Percentiles rank a stretch among this genome's conserved stretches.
These are phyloP conservation scores for Porites australiensis DNA, from an alignment of 64 coral and sea anemone species.

Conservation along the genomic window DNA sequence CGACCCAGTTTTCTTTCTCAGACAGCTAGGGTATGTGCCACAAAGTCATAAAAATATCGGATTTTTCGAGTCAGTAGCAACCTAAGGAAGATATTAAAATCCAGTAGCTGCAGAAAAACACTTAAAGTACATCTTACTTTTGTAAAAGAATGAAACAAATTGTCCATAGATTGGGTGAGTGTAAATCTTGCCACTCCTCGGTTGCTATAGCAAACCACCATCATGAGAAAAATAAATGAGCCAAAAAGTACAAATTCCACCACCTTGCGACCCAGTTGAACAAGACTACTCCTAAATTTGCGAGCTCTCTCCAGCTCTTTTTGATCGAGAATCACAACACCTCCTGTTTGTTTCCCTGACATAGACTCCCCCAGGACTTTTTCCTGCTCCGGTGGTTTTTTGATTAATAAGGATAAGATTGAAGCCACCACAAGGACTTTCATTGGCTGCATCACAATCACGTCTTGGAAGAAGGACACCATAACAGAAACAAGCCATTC, in stretches of 20 bases:
- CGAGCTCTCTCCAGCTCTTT: slow-evolving; percentile 57
- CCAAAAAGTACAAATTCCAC: slow-evolving; percentile 63
- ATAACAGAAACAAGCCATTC: slow-evolving; percentile 76
- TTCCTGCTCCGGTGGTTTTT: slow-evolving; percentile 70
- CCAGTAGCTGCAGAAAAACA: neutral
- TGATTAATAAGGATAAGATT: slow-evolving; percentile 50
- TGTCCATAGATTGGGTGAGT: slow-evolving; percentile 59
- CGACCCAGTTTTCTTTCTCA: too few species aligned
- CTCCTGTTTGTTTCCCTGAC: neutral
- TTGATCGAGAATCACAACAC: slow-evolving; percentile 4
- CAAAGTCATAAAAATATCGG: too few species aligned
- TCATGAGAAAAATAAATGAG: slow-evolving; percentile 51
- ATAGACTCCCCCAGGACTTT: slow-evolving; percentile 49
- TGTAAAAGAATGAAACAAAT: slow-evolving; percentile 34
- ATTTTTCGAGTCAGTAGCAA: too few species aligned
- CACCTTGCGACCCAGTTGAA: slow-evolving; percentile 43
- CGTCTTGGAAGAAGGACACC: slow-evolving; percentile 81
- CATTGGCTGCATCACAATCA: slow-evolving; percentile 65
- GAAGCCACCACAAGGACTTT: slow-evolving; percentile 67
- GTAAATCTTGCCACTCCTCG: slow-evolving; percentile 40
- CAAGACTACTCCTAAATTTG: slow-evolving; percentile 49
- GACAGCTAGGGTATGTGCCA: too few species aligned
- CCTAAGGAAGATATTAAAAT: too few species aligned
- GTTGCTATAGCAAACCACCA: slow-evolving; percentile 69
- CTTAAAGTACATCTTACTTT: slow-evolving; percentile 5